Evolutionary conservation across 1,140 invertebrate genomes (phyloP), one percentile per base, ranked within the genome.

Genomic region (Melipona quadrifasciata): DNA sequence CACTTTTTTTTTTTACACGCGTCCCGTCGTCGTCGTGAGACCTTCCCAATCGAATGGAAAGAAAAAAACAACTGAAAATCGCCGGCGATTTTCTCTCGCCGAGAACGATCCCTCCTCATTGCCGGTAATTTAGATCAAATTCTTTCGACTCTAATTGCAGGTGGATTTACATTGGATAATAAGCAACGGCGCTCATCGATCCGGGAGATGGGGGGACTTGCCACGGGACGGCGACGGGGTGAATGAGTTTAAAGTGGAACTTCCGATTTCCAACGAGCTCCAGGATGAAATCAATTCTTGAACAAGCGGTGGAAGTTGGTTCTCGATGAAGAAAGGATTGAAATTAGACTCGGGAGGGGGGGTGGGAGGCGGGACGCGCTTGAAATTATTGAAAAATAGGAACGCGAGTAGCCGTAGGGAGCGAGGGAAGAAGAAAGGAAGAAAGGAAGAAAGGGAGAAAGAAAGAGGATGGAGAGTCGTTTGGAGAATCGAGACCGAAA

Each of bases 401-500:
- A 19, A 11, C 74, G 53, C 31, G 21, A 27, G 31, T 65, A 31
- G 51, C 21, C 55, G 16, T 64, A 34, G 14, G 64, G 65, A 27
- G 58, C 11, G 57, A 27, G 72, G 10, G 47, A 21, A 67, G 61
- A 55, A 80, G 21, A 21, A 17, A 19, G 11, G 10, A 47, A n/a
- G 10, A 4, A 12, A 16, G 1, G 8, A 14, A n/a, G 12, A 24
- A 4, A 21, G 11, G 1, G 17, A 17, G 8, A 21, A 31, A 19
- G 24, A 47, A 58, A 8, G 70, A 76, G 75, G 82, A 77, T 70
- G 61, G 58, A 85, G 55, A 75, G 78, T 74, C 71, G 78, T 80
- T 80, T 65, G 77, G 82, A 73, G 80, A 89, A 68, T 72, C 76
- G 74, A 89, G 78, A 67, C 65, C 65, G 80, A 74, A 84, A 88